Evolutionary conservation across 2,888 invertebrate genomes (phyloP).

Genomic region (Chrysolina oricalcia): DNA sequence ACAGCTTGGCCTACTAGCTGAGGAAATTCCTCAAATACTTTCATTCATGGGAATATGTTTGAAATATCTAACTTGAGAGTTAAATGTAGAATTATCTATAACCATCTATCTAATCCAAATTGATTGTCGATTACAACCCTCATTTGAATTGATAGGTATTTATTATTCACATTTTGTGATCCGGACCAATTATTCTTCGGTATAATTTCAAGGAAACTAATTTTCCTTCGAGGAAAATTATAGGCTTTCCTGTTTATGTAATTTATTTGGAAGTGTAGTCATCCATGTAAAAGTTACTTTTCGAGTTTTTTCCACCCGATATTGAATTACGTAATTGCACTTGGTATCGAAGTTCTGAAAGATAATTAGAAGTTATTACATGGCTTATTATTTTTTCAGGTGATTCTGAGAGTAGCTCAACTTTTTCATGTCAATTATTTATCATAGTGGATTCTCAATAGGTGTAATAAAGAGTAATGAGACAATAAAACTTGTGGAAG

Average conservation of each 20-base stretch:
- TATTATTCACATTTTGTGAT: slow-evolving; percentile 45
- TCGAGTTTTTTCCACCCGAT: slow-evolving; percentile 17
- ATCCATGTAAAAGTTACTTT: slow-evolving; percentile 33
- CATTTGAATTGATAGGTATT: slow-evolving; percentile 46
- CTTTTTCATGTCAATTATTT: slow-evolving; percentile 5
- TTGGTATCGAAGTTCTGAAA: slow-evolving; percentile 17
- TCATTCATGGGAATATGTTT: too few relatives aligned
- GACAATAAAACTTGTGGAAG: background rate
- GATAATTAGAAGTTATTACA: slow-evolving; percentile 26
- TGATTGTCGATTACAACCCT: slow-evolving; percentile 46
- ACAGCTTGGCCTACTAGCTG: too few relatives aligned
- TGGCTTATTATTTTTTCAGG: slow-evolving; percentile 5
- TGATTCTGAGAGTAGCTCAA: background rate
- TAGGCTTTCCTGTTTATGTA: slow-evolving; percentile 41
- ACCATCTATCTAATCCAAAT: slow-evolving; percentile 43
- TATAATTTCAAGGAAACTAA: slow-evolving; percentile 47
- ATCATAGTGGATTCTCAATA: background rate
- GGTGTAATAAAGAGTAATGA: background rate
- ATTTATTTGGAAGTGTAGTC: slow-evolving; percentile 41
- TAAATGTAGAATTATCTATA: slow-evolving; percentile 23
- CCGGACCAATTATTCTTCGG: slow-evolving; percentile 43
- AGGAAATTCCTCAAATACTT: too few relatives aligned
- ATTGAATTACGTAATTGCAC: slow-evolving; percentile 5
- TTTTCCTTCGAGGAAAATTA: slow-evolving; percentile 48
- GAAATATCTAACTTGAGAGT: background rate